These are phyloP conservation scores for Mycteria americana DNA, from an alignment of 2,797 vertebrate species.

Conservation along the genomic window DNA sequence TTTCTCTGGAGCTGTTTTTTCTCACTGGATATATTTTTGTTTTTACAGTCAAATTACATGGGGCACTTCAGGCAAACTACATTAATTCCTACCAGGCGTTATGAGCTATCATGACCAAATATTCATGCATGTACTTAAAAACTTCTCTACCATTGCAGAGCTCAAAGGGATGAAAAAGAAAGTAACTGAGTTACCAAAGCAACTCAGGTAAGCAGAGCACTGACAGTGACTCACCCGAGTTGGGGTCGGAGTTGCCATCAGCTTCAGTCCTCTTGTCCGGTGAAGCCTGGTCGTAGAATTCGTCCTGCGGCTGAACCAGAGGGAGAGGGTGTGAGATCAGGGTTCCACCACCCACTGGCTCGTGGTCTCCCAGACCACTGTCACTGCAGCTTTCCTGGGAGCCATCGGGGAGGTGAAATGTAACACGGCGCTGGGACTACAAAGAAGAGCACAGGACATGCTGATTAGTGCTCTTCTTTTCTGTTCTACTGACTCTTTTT, in stretches of 20 bases:
- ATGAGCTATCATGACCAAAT: background rate
- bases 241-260: slow-evolving; percentile 98
- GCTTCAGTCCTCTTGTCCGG: slow-evolving; percentile 99
- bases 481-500: background rate
- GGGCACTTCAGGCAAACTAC: background rate
- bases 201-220: background rate
- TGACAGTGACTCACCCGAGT: slow-evolving; percentile 88
- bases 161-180: background rate
- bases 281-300: slow-evolving; percentile 98
- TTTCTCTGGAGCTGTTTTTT: background rate
- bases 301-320: slow-evolving; percentile 99
- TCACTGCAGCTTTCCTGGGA: slow-evolving; percentile 99
- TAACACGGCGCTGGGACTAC: slow-evolving; percentile 98
- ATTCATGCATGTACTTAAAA: background rate
- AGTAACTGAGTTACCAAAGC: background rate
- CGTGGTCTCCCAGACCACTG: slow-evolving; percentile 98
- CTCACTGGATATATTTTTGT: background rate
- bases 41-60: background rate
- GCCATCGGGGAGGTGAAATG: slow-evolving; percentile 98
- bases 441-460: slow-evolving; percentile 95
- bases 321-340: slow-evolving; percentile 99
- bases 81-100: background rate
- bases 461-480: slow-evolving; percentile 85
- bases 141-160: background rate
- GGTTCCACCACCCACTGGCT: slow-evolving; percentile 94